Base-by-base conservation (phyloP, 2,797 vertebrate genomes). In the Eidolon dupreanum region DNA sequence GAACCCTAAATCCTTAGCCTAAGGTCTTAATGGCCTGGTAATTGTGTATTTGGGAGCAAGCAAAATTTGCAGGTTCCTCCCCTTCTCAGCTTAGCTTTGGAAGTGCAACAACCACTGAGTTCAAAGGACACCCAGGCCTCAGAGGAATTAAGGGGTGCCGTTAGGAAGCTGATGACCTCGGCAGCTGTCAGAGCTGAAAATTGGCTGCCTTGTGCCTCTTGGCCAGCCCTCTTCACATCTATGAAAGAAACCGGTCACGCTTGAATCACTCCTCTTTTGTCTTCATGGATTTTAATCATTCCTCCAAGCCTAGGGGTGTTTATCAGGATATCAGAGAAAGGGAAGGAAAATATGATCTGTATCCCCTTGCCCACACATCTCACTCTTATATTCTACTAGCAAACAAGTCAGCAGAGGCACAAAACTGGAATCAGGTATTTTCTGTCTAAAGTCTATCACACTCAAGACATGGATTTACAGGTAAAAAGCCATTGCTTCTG, bases 171-270 rank as follows among this genome's bases (percentile, higher is more conserved):
- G 84, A 90, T 88, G 93, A 88, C 93, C 97, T 94, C n/a, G 1
- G 93, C 93, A 96, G 93, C 96, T 96, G 96, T 96, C 96, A 96
- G 85, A 94, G 92, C 89, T 95, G 90, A 85, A 97, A 95, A 96
- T 77, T 95, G 79, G 92, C 86, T 63, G 46, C 66, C 78, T 74
- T 63, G 41, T 85, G 92, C 93, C 95, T 96, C 75, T 88, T 94
- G 95, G 96, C 84, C 92, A 97, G 43, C 38, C 87, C 68, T 66
- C 71, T 66, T 82, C 68, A 88, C 31, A 88, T 95, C 87, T 96
- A 75, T 91, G 93, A 97, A 96, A 95, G 94, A 94, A 97, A 74
- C 61, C 51, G 2, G 90, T 96, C 90, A 90, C 0, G 73, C 92
- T 94, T 96, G 65, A 95, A 73, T 96, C 43, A 13, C 70, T 96